Evolutionary conservation across 2,888 invertebrate species (phyloP).

Genomic region (Eledone cirrhosa): DNA sequence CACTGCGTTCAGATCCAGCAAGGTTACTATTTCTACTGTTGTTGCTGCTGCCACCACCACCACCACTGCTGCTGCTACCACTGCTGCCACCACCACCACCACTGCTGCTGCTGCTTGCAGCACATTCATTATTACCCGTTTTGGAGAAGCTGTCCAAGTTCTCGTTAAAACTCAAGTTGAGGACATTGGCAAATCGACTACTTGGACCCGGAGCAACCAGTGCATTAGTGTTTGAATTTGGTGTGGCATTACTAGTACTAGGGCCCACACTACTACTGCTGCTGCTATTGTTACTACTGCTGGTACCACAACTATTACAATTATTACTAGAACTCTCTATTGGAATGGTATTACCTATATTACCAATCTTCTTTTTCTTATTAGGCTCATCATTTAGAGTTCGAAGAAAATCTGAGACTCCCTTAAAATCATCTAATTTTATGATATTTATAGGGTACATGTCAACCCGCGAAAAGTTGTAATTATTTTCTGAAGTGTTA

Average conservation of each 20-base stretch:
- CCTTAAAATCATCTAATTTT: constrained; percentile 17
- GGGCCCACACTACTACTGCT: not conserved
- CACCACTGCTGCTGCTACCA: not conserved
- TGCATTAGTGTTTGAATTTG: not conserved
- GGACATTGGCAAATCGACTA: constrained; percentile 12
- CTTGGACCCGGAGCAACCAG: not conserved
- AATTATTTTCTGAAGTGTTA: constrained; percentile 20
- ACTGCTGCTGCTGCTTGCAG: not conserved
- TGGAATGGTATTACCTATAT: constrained; percentile 16
- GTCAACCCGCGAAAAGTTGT: constrained; percentile 10
- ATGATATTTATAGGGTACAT: constrained; percentile 20
- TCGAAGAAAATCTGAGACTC: constrained; percentile 5
- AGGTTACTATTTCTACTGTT: not conserved
- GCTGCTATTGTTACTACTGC: not conserved
- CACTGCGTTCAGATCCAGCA: not conserved
- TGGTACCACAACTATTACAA: not conserved
- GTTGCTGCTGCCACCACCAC: not conserved
- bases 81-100: not conserved
- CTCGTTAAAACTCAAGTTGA: constrained; percentile 12
- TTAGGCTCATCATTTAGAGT: not conserved
- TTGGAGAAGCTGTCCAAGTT: constrained; percentile 20
- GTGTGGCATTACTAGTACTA: not conserved
- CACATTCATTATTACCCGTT: constrained; percentile 23
- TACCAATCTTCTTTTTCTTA: constrained; percentile 7
- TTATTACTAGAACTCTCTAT: not conserved